Percentiles rank a stretch among this genome's conserved stretches.
Evolutionary conservation across 2,797 vertebrate genomes (phyloP).

Genomic region (Naso thynnoides): DNA sequence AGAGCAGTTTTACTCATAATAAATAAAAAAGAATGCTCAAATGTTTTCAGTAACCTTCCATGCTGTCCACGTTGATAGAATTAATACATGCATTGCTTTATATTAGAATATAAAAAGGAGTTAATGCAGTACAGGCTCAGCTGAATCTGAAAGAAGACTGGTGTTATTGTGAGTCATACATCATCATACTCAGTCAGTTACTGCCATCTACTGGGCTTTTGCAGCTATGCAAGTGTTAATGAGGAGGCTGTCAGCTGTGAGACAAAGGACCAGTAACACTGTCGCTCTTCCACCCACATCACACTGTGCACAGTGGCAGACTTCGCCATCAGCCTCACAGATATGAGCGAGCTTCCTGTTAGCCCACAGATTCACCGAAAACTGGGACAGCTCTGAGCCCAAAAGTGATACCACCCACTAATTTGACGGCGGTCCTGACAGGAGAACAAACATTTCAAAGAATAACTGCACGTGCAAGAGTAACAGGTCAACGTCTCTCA

Average conservation of each 20-base stretch:
- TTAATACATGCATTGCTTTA: background rate
- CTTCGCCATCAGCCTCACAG: slow-evolving; percentile 12
- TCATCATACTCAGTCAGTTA: slow-evolving; percentile 17
- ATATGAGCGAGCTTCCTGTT: slow-evolving; percentile 10
- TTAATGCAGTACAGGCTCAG: background rate
- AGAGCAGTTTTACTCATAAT: background rate
- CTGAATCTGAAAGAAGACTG: slow-evolving; percentile 4
- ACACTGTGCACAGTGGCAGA: slow-evolving; percentile 36
- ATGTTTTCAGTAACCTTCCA: background rate
- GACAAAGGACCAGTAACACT: slow-evolving; percentile 5
- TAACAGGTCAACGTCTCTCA: slow-evolving; percentile 64
- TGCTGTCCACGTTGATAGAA: background rate
- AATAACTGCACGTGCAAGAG: background rate
- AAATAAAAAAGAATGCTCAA: background rate
- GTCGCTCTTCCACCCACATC: slow-evolving; percentile 41
- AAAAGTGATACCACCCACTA: background rate
- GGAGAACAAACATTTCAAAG: background rate
- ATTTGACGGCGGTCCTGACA: background rate
- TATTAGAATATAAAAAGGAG: background rate
- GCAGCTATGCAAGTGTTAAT: slow-evolving; percentile 32
- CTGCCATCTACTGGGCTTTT: slow-evolving; percentile 67
- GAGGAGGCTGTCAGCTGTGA: slow-evolving; percentile 10
- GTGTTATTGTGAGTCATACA: background rate
- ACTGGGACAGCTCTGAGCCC: background rate
- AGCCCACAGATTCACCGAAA: slow-evolving; percentile 5